phyloP scores from a whole-genome alignment of 2,888 invertebrate species.

The Idaea straminata region DNA sequence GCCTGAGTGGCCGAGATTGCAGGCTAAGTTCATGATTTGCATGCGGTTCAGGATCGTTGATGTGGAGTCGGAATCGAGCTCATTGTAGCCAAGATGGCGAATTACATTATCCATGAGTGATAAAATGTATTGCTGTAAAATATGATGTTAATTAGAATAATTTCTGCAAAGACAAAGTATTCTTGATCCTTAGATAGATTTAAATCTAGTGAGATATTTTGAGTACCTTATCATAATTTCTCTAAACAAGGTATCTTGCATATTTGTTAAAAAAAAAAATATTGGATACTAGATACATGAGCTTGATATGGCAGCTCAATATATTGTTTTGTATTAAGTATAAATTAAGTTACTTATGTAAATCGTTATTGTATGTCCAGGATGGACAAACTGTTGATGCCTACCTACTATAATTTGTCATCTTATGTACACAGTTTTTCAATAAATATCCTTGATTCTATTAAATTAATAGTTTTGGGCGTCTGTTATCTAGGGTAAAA shows the following conservation, averaged over 20 bases:
- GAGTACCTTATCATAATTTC: background rate
- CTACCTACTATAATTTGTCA: too few species aligned
- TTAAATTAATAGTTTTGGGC: too few species aligned
- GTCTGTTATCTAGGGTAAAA: too few species aligned
- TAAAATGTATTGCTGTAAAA: constrained; percentile 65
- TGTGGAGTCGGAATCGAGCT: constrained; percentile 63
- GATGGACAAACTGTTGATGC: too few species aligned
- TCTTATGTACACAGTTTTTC: too few species aligned
- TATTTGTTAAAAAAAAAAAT: too few species aligned
- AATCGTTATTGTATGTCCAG: too few species aligned
- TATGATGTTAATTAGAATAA: background rate
- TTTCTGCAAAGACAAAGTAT: background rate
- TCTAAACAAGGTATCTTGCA: background rate
- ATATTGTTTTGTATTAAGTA: too few species aligned
- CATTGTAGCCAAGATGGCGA: constrained; percentile 72
- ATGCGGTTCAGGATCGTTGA: constrained; percentile 81
- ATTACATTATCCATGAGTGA: constrained; percentile 70
- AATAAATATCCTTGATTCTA: too few species aligned
- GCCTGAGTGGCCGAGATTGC: constrained; percentile 79
- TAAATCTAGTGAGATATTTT: background rate
- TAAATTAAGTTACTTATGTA: too few species aligned
- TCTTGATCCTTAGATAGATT: background rate
- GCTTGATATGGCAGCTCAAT: too few species aligned
- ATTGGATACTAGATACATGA: too few species aligned
- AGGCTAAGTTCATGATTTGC: constrained; percentile 82